Evolutionary conservation across 2,113 vertebrate species (phyloP).

Genomic region (Spea multiplicata): DNA sequence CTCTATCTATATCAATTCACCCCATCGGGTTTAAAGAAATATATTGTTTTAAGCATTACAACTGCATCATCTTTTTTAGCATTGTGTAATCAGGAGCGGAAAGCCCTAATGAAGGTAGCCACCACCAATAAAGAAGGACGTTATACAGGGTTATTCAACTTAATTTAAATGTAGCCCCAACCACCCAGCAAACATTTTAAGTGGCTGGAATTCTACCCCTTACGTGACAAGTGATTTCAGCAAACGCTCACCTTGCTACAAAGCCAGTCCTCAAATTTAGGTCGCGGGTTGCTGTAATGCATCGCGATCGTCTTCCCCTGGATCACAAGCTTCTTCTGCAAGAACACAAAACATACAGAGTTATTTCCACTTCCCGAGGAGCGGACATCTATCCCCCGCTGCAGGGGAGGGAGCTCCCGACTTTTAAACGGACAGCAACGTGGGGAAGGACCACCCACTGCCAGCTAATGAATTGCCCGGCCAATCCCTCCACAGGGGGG

Average conservation of each 20-base stretch:
- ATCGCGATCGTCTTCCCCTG: conserved; percentile 94
- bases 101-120: too few species aligned
- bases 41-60: too few species aligned
- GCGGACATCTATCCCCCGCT: conserved; percentile 78
- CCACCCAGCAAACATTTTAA: too few species aligned
- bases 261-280: conserved; percentile 99
- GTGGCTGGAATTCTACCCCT: too few species aligned
- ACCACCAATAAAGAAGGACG: too few species aligned
- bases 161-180: too few species aligned
- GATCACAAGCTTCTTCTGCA: conserved; percentile 94
- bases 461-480: conserved; percentile 80
- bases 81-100: too few species aligned
- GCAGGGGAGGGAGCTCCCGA: conserved; percentile 87
- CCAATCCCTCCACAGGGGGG: conserved; percentile 79
- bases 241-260: conserved; percentile 85
- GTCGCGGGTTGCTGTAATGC: conserved; percentile 97
- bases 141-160: too few species aligned
- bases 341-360: conserved; percentile 67
- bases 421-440: conserved; percentile 77
- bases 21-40: too few species aligned
- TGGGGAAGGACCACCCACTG: conserved; percentile 81
- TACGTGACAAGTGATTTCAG: too few species aligned
- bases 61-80: too few species aligned
- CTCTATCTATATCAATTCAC: too few species aligned
- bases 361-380: conserved; percentile 67